Conservation (phyloP, 2,888 invertebrate genomes). For the Lampropteryx suffumata region DNA sequence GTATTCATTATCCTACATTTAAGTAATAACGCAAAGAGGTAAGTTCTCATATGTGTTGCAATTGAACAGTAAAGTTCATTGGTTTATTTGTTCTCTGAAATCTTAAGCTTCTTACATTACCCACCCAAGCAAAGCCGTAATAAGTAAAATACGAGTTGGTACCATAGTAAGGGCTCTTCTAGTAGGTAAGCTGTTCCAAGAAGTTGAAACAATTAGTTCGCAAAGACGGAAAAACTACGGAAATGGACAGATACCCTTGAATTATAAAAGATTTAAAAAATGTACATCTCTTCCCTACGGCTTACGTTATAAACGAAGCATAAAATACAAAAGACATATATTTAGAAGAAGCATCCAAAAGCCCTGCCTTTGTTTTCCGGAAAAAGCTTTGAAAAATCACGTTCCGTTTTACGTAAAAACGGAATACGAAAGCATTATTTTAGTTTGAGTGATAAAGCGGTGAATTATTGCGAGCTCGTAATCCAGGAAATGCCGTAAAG, state of each 20-base stretch:
- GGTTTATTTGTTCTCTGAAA: constrained; percentile 4
- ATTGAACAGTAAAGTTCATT: not conserved
- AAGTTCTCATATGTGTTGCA: constrained; percentile 5
- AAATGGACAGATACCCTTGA: too few species aligned
- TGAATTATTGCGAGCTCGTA: constrained; percentile 49
- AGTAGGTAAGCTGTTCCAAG: too few species aligned
- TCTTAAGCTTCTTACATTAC: constrained; percentile 2
- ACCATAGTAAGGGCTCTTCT: too few species aligned
- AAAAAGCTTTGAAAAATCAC: constrained; percentile 16
- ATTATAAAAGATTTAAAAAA: too few species aligned
- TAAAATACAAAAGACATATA: constrained; percentile 1
- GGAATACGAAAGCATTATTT: constrained; percentile 39
- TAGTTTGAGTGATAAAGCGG: constrained; percentile 53
- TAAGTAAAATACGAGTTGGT: too few species aligned
- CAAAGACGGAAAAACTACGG: too few species aligned
- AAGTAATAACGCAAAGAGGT: constrained; percentile 2
- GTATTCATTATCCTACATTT: not conserved
- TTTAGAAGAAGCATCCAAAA: constrained; percentile 6
- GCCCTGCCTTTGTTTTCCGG: constrained; percentile 4
- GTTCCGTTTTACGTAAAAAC: constrained; percentile 15
- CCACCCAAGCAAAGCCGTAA: too few species aligned
- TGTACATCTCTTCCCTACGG: too few species aligned
- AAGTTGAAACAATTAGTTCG: too few species aligned
- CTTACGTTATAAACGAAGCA: constrained; percentile 1
- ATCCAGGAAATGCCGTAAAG: constrained; percentile 32